phyloP scores from a whole-genome alignment of 2,797 vertebrate species.

The Arrhamphus sclerolepis region DNA sequence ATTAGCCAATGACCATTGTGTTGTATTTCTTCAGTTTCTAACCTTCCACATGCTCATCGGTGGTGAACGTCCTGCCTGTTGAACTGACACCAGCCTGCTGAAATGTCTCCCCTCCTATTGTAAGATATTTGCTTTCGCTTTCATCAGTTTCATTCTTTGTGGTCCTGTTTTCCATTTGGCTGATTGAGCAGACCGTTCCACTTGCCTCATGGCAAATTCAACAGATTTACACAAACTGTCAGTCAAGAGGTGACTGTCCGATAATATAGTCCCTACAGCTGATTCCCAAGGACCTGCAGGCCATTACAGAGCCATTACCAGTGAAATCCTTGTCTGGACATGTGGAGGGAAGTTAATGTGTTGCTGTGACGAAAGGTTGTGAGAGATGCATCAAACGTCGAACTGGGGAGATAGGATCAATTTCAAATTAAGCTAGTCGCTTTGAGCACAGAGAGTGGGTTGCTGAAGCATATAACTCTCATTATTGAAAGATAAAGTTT shows the following conservation, averaged over 20 bases:
- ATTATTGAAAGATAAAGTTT: conserved; percentile 23
- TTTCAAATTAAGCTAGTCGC: conserved; percentile 51
- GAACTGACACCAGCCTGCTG: conserved; percentile 45
- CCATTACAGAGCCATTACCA: conserved; percentile 68
- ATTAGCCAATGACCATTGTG: conserved; percentile 15
- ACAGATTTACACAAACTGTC: conserved; percentile 61
- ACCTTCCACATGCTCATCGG: conserved; percentile 54
- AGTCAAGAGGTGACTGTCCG: conserved; percentile 57
- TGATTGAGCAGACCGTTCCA: conserved; percentile 48
- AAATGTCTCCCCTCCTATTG: conserved; percentile 45
- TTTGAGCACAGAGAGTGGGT: conserved; percentile 22
- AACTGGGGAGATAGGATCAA: conserved; percentile 44
- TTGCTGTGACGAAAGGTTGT: conserved; percentile 59
- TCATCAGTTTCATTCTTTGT: conserved; percentile 43
- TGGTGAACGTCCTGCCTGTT: conserved; percentile 45
- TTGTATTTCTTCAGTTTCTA: conserved; percentile 43
- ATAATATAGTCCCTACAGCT: conserved; percentile 61
- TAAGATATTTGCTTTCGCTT: conserved; percentile 39
- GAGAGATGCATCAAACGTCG: conserved; percentile 32
- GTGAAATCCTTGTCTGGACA: conserved; percentile 67
- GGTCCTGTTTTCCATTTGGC: conserved; percentile 40
- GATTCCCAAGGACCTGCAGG: conserved; percentile 60
- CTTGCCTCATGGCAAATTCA: conserved; percentile 53
- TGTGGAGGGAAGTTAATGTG: conserved; percentile 69
- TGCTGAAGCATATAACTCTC: background rate